Evolutionary conservation across 2,888 invertebrate genomes (phyloP).

Genomic region (Melanostoma scalare): DNA sequence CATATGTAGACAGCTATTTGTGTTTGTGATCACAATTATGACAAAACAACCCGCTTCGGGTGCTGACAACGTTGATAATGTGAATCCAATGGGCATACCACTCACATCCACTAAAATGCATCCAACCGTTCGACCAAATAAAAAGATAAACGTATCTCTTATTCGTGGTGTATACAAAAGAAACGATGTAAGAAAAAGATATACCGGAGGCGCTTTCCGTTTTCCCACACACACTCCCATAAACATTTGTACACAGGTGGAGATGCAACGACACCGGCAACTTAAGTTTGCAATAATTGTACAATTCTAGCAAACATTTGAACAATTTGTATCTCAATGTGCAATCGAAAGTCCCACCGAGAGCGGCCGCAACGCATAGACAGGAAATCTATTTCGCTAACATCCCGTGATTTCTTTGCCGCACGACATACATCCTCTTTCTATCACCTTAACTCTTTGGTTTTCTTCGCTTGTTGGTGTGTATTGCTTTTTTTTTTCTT

Average conservation of each 20-base stretch:
- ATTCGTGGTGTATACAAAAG: constrained; percentile 13
- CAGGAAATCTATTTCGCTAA: constrained; percentile 73
- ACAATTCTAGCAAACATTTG: constrained; percentile 44
- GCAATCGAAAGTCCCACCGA: constrained; percentile 57
- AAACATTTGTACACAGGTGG: constrained; percentile 14
- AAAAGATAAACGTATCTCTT: constrained; percentile 54
- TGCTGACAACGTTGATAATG: constrained; percentile 65
- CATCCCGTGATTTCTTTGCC: constrained; percentile 70
- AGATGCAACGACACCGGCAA: constrained; percentile 8
- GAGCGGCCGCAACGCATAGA: constrained; percentile 22
- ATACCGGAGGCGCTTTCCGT: constrained; percentile 60
- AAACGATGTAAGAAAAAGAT: constrained; percentile 21
- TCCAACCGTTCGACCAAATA: constrained; percentile 56
- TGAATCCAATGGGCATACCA: constrained; percentile 64
- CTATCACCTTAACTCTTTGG: constrained; percentile 47
- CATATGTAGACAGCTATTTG: constrained; percentile 29
- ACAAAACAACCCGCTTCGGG: constrained; percentile 54
- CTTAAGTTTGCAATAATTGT: constrained; percentile 14
- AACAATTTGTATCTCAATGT: constrained; percentile 65
- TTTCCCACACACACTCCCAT: constrained; percentile 43
- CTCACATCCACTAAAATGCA: constrained; percentile 56
- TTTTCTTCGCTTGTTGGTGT: constrained; percentile 15
- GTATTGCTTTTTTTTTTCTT: not conserved
- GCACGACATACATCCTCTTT: constrained; percentile 48
- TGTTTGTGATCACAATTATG: constrained; percentile 51